These are phyloP conservation scores for Toxostoma redivivum DNA, from an alignment of 2,113 vertebrate genomes.

Conservation along the genomic window DNA sequence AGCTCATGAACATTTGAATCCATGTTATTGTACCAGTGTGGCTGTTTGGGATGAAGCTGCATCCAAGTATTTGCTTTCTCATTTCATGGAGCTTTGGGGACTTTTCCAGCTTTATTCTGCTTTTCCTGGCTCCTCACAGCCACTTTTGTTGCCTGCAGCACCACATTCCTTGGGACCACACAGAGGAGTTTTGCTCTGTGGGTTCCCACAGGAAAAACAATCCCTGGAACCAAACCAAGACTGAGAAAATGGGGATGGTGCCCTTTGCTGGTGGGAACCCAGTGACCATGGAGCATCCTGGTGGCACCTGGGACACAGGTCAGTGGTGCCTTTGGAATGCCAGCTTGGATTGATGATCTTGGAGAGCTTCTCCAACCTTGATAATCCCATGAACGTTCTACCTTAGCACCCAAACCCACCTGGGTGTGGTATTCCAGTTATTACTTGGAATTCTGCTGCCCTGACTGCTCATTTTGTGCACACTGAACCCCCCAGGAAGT, in stretches of 20 bases:
- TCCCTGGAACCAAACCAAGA: rapidly evolving
- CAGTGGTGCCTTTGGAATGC: background rate
- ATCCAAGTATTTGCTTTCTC: background rate
- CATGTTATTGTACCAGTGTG: background rate
- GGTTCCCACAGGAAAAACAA: background rate
- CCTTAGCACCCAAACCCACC: background rate
- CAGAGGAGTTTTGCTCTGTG: rapidly evolving
- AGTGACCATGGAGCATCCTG: background rate
- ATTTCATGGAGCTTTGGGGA: background rate
- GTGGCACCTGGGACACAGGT: rapidly evolving
- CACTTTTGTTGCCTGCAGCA: background rate
- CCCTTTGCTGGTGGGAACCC: background rate
- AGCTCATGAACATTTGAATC: background rate
- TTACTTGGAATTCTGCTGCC: background rate
- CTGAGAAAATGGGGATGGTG: rapidly evolving
- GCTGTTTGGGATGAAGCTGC: background rate
- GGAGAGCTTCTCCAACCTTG: background rate
- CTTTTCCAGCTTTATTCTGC: background rate
- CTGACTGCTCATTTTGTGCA: background rate
- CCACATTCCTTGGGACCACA: background rate
- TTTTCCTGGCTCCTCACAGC: background rate
- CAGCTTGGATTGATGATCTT: background rate
- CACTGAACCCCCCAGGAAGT: background rate
- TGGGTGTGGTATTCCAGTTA: background rate
- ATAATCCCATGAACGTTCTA: rapidly evolving